Evolutionary conservation across 2,113 vertebrate species (phyloP).

Genomic region (Catharus minimus): DNA sequence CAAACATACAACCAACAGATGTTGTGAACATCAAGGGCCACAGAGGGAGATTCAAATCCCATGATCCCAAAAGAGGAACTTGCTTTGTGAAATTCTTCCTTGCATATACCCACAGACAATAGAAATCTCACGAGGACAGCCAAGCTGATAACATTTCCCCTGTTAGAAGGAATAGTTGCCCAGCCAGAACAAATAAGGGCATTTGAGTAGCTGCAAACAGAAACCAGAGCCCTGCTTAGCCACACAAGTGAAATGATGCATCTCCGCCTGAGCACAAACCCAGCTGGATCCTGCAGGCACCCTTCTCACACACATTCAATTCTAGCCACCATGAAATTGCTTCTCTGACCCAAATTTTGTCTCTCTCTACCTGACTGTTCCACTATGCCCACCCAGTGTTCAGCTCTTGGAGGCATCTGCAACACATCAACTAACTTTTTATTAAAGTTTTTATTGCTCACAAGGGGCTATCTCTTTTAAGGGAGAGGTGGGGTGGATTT

Average conservation of each 20-base stretch:
- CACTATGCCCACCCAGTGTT: neutral
- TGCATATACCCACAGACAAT: slow-evolving; percentile 12
- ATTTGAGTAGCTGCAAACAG: neutral
- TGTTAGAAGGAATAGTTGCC: neutral
- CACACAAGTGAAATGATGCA: neutral
- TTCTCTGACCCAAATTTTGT: neutral
- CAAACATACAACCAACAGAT: slow-evolving; percentile 60
- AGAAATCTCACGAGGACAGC: slow-evolving; percentile 20
- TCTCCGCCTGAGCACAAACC: neutral
- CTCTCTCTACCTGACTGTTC: neutral
- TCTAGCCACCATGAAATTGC: neutral
- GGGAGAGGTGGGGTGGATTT: neutral
- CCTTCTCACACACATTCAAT: neutral
- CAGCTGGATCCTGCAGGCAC: neutral
- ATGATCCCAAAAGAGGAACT: slow-evolving; percentile 66
- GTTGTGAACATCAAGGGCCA: slow-evolving; percentile 38
- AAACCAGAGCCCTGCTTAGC: neutral
- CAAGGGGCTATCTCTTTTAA: neutral
- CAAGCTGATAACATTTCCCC: slow-evolving; percentile 30
- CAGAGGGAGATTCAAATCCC: slow-evolving; percentile 29
- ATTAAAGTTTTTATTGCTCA: neutral
- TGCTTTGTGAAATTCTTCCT: slow-evolving; percentile 40
- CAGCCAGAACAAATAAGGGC: slow-evolving; percentile 4
- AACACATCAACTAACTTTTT: neutral
- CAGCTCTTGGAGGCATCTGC: neutral